Evolutionary conservation across 1,140 invertebrate genomes (phyloP), one percentile per base, ranked within the genome.

Genomic region (Drosophila setifemur): DNA sequence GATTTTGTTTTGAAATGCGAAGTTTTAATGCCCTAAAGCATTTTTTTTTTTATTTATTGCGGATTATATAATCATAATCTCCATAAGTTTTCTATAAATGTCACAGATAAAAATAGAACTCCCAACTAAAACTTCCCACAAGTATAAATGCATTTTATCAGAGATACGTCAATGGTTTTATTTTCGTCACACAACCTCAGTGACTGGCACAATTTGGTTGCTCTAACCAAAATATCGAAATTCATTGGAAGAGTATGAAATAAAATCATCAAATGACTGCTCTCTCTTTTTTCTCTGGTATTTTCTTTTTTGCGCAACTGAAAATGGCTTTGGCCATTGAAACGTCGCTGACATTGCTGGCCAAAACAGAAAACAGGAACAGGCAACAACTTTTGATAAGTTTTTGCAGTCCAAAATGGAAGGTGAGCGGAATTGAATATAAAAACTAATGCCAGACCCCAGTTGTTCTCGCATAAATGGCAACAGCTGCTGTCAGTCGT

Each of bases 381-480:
- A 47, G 25, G 29, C 29, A 9, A 47, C 39, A 29, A 47, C 29
- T 66, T 72, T 71, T 81, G 52, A 77, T 61, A 73, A 73, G 73
- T 77, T 77, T 64, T 57, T 35, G 29, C 48, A 28, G 29, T 60
- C 29, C 44, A 29, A 61, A 61, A 45, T 55, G 68, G 47, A 60
- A 82, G 77, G 78, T 76, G 48, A 77, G 31, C 73, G 50, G 55
- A 61, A 76, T 73, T 37, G 78, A 81, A 69, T 55, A 73, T 82
- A 77, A 83, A 83, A 83, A 82, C 78, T 85, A 85, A 85, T 78
- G 79, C 49, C 29, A 57, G 33, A 16, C 33, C 43, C 53, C 26
- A 19, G 14, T 28, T n/a, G 12, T 21, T 18, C 14, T 42, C 48
- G 64, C 31, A 7, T 11, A 53, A 75, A 54, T 55, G 67, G 57